Conservation (phyloP, 2,113 vertebrate species). For the Forbesichthys agassizii region DNA sequence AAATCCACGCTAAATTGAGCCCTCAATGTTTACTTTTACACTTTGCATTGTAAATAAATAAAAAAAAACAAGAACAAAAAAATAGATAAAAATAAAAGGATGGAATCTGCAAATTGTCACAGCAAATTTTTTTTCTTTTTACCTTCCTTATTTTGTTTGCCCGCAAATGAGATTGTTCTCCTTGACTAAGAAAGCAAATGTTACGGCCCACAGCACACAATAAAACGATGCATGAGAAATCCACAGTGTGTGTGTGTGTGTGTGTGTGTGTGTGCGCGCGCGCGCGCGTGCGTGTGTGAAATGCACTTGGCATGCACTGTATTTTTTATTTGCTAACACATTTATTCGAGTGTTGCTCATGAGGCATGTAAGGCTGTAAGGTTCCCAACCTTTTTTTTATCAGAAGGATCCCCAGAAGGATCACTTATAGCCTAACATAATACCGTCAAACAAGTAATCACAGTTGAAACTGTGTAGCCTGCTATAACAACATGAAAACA, state of each 20-base stretch:
- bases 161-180: constrained; percentile 79
- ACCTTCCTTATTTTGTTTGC: constrained; percentile 68
- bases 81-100: constrained; percentile 40
- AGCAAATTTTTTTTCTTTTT: constrained; percentile 55
- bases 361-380: constrained; percentile 44
- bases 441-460: too few relatives aligned
- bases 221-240: constrained; percentile 65
- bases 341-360: constrained; percentile 54
- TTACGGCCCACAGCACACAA: constrained; percentile 69
- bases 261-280: constrained; percentile 16
- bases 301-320: constrained; percentile 38
- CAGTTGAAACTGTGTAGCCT: too few relatives aligned
- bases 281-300: constrained; percentile 28
- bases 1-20: constrained; percentile 77
- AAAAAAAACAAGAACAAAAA: constrained; percentile 27
- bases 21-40: constrained; percentile 78
- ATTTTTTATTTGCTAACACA: constrained; percentile 60
- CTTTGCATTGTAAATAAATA: constrained; percentile 77
- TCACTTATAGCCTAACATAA: neutral
- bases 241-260: constrained; percentile 45
- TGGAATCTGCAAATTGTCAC: constrained; percentile 69
- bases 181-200: constrained; percentile 74
- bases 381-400: neutral
- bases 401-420: neutral
- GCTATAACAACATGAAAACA: too few relatives aligned